A percentile compares a stretch with the other conserved stretches of the same genome.
Conservation (phyloP, 2,797 vertebrate species). For the Eulemur mongoz region DNA sequence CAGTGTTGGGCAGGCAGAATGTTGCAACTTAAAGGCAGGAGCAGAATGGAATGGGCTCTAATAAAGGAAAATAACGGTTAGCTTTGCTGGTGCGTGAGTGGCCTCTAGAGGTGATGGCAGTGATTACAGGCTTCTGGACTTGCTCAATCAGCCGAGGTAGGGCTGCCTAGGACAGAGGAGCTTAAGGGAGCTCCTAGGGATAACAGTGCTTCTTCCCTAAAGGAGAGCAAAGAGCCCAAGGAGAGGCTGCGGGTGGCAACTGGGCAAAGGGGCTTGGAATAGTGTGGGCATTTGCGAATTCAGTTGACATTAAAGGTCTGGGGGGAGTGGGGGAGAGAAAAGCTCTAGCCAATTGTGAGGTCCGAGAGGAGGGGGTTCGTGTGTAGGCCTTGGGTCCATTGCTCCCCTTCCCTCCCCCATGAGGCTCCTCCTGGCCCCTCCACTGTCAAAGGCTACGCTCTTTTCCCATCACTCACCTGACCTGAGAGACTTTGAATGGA, state of each 20-base stretch:
- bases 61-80: neutral
- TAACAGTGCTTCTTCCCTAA: neutral
- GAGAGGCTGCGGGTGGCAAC: neutral
- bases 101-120: slow-evolving; percentile 15
- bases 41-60: neutral
- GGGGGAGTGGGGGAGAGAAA: neutral
- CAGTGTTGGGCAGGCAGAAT: neutral
- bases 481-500: neutral
- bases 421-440: neutral
- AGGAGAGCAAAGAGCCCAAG: neutral
- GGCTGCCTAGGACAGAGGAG: neutral
- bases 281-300: neutral
- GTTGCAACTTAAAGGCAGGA: neutral
- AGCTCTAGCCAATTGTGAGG: neutral
- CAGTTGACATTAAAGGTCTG: neutral
- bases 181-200: neutral
- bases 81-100: neutral
- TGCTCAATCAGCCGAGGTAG: neutral
- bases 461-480: neutral
- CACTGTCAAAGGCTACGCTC: neutral
- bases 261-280: neutral
- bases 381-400: neutral
- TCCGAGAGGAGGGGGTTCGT: neutral
- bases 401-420: no score
- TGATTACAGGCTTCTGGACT: slow-evolving; percentile 8